Evolutionary conservation across 1,140 invertebrate species (phyloP).

Genomic region (Drosophila insularis): DNA sequence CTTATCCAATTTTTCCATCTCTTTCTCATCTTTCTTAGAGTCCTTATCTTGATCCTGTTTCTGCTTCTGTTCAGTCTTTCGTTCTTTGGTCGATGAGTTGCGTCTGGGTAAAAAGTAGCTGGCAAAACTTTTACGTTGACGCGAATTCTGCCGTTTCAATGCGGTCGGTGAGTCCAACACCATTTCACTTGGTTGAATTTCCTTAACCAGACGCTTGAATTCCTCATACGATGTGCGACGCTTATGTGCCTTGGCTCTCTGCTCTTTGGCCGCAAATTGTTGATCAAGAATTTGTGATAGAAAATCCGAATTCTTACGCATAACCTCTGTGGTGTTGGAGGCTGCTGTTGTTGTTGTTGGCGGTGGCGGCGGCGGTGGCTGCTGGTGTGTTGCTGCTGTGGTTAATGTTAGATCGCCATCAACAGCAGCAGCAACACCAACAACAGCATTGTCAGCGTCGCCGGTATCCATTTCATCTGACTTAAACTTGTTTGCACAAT

Average conservation of each 20-base stretch:
- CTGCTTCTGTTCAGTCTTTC: conserved; percentile 52
- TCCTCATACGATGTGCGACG: conserved; percentile 82
- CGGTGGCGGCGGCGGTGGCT: conserved; percentile 3
- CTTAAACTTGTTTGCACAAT: conserved; percentile 76
- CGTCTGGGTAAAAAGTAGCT: conserved; percentile 71
- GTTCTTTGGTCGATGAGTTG: conserved; percentile 58
- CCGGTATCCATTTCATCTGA: conserved; percentile 69
- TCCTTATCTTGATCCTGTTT: conserved; percentile 31
- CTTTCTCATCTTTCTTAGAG: not conserved
- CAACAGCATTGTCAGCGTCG: conserved; percentile 34
- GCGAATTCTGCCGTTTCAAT: conserved; percentile 76
- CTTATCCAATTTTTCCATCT: conserved; percentile 13
- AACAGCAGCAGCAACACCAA: not conserved
- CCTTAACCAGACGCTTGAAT: conserved; percentile 78
- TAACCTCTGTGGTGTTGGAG: conserved; percentile 63
- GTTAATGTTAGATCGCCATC: conserved; percentile 53
- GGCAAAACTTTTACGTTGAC: conserved; percentile 78
- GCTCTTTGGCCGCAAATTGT: conserved; percentile 71
- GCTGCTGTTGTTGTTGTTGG: not conserved
- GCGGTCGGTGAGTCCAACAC: conserved; percentile 26
- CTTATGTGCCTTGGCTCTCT: conserved; percentile 73
- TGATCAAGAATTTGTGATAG: conserved; percentile 82
- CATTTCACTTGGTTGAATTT: conserved; percentile 57
- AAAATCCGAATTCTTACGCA: conserved; percentile 82
- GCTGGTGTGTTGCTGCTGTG: conserved; percentile 23